A percentile compares a stretch with the other conserved stretches of the same genome.
These are phyloP conservation scores for Drosophila chauvacae DNA, from an alignment of 1,140 invertebrate genomes.

Conservation along the genomic window DNA sequence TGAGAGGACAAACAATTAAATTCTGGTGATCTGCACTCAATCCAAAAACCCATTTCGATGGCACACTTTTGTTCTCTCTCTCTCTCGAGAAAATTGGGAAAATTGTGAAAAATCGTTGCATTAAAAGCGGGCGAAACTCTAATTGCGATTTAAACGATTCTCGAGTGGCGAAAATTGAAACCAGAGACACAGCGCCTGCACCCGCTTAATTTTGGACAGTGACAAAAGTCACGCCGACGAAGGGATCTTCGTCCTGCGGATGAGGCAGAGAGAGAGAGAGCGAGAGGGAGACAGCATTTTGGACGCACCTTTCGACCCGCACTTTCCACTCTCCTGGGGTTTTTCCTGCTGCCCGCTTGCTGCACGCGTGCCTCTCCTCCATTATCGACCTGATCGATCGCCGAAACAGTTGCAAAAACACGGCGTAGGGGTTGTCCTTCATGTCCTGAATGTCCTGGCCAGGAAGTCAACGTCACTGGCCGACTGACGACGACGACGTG, in stretches of 20 bases:
- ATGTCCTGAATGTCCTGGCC: slow-evolving; percentile 44
- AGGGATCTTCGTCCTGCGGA: not conserved
- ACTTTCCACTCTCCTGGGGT: slow-evolving; percentile 24
- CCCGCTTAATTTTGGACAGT: slow-evolving; percentile 69
- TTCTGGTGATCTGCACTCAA: slow-evolving; percentile 30
- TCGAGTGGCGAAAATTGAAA: slow-evolving; percentile 70
- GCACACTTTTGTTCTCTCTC: slow-evolving; percentile 40
- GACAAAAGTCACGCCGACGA: slow-evolving; percentile 59
- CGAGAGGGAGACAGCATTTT: slow-evolving; percentile 6
- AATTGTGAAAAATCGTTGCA: slow-evolving; percentile 50
- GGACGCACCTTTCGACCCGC: slow-evolving; percentile 76
- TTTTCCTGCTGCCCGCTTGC: slow-evolving; percentile 53
- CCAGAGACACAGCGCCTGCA: slow-evolving; percentile 14
- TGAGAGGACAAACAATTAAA: slow-evolving; percentile 51
- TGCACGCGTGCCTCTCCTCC: slow-evolving; percentile 61
- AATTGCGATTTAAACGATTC: slow-evolving; percentile 75
- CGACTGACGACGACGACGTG: not conserved
- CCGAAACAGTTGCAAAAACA: slow-evolving; percentile 75
- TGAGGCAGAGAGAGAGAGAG: not conserved
- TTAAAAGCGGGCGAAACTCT: slow-evolving; percentile 62
- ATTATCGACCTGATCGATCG: slow-evolving; percentile 51
- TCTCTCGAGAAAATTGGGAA: slow-evolving; percentile 43
- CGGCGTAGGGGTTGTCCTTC: slow-evolving; percentile 23
- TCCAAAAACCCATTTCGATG: slow-evolving; percentile 64
- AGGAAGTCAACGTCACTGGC: slow-evolving; percentile 69